Conservation (phyloP, 2,797 vertebrate genomes). For the Zalophus californianus region DNA sequence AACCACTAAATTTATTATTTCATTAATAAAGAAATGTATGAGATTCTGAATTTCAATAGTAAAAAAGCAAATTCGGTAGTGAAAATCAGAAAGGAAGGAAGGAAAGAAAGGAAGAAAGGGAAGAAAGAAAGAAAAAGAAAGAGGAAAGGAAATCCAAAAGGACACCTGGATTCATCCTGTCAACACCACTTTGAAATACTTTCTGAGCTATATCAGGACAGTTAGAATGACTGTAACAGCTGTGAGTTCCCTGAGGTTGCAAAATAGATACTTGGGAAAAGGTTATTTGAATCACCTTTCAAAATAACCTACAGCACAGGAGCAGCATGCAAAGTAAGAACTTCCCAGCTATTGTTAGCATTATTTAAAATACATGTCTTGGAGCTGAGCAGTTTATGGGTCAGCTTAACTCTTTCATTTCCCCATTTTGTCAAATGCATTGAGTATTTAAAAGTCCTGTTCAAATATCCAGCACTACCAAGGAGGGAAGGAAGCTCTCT, state of each 20-base stretch:
- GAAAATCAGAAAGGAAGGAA: not conserved
- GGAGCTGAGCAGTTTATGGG: conserved; percentile 36
- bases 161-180: conserved; percentile 72
- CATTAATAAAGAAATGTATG: conserved; percentile 40
- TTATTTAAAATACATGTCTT: conserved; percentile 54
- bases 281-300: conserved; percentile 87
- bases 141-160: not conserved
- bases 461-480: not conserved
- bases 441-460: not conserved
- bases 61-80: conserved; percentile 59
- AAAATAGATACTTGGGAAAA: conserved; percentile 83
- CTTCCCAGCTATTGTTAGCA: conserved; percentile 77
- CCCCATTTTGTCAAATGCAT: conserved; percentile 35
- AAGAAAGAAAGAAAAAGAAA: no score
- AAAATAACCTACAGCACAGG: conserved; percentile 75
- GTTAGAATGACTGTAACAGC: conserved; percentile 83
- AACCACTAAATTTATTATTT: conserved; percentile 59
- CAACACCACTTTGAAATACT: conserved; percentile 70
- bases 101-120: no score
- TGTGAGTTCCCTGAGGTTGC: conserved; percentile 83
- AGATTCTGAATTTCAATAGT: not conserved
- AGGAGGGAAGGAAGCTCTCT: not conserved
- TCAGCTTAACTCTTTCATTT: conserved; percentile 63
- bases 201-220: conserved; percentile 62
- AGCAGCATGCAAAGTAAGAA: conserved; percentile 79